Base-by-base conservation (phyloP, 2,888 invertebrate species). In the Halictus ligatus region DNA sequence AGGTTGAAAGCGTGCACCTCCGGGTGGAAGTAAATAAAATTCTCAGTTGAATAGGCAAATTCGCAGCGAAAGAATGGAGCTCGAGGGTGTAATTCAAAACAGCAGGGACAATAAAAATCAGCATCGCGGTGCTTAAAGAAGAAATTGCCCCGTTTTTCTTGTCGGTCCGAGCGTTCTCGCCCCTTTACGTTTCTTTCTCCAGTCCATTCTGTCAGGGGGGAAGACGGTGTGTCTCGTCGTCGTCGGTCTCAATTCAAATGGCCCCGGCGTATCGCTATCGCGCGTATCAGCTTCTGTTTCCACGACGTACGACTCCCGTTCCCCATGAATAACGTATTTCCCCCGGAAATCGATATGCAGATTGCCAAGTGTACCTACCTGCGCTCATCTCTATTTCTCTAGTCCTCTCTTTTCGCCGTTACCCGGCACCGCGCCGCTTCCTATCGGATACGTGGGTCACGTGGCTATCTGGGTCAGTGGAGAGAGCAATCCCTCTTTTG, bases 321-420 rank as follows among this genome's bases (percentile, higher is more conserved):
- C 85, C 85, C 88, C 89, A 93, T 92, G 92, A 93, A 93, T 93
- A 93, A 92, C 89, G 86, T 90, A 92, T 93, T 90, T 92, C 88
- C 84, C 50, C 67, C 71, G 81, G 85, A 90, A 92, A 92, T 92
- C 92, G 91, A 92, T 92, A 92, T 92, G 91, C 89, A 92, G 91
- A 92, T 92, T 88, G 88, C 83, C 80, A 74, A 84, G 84, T 89
- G 79, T 91, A 86, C 84, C 87, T 72, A 80, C 81, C 78, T 85
- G 84, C 76, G 75, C 71, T 60, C 40, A 73, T 58, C 84, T 64
- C 80, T 50, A 13, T 72, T 74, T 43, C 81, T 72, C 71, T 29
- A 43, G 67, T 78, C 77, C 18, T 48, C 69, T 79, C 82, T 25
- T 43, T 73, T 43, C 60, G 10, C 75, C 46, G 77, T 76, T 54